Percentiles rank a stretch among this genome's conserved stretches.
These are phyloP conservation scores for Microhierax caerulescens DNA, from an alignment of 2,797 vertebrate genomes.

Conservation along the genomic window DNA sequence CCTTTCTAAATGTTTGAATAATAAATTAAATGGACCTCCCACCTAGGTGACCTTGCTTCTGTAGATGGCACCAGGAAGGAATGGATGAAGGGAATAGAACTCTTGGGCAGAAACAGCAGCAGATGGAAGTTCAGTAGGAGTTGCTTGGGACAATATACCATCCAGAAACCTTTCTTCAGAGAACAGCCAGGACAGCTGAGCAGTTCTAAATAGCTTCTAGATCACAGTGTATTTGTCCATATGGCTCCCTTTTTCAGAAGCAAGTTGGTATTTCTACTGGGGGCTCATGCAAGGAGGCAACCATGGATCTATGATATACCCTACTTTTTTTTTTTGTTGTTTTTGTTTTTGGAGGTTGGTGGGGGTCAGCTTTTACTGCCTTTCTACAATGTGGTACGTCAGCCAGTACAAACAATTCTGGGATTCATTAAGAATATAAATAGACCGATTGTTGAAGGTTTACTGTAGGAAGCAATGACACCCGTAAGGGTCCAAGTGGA, in stretches of 20 bases:
- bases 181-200: not conserved
- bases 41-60: not conserved
- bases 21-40: slow-evolving; percentile 26
- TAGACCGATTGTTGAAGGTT: not conserved
- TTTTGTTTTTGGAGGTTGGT: not conserved
- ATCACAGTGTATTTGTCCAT: not conserved
- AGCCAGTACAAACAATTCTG: not conserved
- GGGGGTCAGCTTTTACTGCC: not conserved
- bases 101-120: not conserved
- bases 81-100: not conserved
- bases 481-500: not conserved
- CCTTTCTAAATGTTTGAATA: not conserved
- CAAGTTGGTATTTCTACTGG: not conserved
- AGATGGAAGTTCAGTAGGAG: not conserved
- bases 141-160: not conserved
- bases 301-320: not conserved
- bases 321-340: not conserved
- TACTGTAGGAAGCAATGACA: not conserved
- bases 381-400: not conserved
- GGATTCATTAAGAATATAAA: not conserved
- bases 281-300: not conserved
- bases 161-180: not conserved
- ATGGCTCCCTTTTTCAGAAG: not conserved
- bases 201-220: not conserved
- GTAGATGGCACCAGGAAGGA: not conserved